A percentile compares a stretch with the other conserved stretches of the same genome.
These are phyloP conservation scores for Bujurquina vittata DNA, from an alignment of 2,113 vertebrate species.

Conservation along the genomic window DNA sequence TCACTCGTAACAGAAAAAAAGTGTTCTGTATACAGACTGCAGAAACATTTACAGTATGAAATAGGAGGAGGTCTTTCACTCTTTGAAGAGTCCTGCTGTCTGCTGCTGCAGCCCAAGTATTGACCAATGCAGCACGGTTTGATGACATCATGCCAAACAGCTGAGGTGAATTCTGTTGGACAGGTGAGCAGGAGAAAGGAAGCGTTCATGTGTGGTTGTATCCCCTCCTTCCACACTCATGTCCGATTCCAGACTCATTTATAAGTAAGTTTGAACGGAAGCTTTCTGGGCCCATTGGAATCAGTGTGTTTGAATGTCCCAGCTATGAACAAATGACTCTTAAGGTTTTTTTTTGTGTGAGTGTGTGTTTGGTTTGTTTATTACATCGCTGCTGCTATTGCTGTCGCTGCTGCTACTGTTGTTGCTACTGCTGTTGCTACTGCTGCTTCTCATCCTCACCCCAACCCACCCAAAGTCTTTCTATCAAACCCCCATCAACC, in stretches of 20 bases:
- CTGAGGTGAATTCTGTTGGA: not conserved
- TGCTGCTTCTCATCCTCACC: conserved; percentile 64
- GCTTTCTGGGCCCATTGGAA: conserved; percentile 9
- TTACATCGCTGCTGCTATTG: conserved; percentile 78
- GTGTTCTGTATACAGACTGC: not conserved
- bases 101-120: not conserved
- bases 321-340: not conserved
- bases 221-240: not conserved
- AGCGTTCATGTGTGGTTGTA: not conserved
- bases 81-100: not conserved
- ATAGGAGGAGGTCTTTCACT: not conserved
- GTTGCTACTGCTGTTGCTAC: conserved; percentile 62
- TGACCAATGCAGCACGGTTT: not conserved
- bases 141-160: not conserved
- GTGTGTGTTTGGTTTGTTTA: conserved; percentile 11
- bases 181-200: not conserved
- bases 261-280: not conserved
- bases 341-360: conserved; percentile 9
- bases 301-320: conserved; percentile 34
- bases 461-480: conserved; percentile 34
- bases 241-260: not conserved
- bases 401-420: conserved; percentile 71
- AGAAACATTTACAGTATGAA: not conserved
- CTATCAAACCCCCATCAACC: conserved; percentile 21
- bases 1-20: not conserved